Evolutionary conservation across 2,113 vertebrate genomes (phyloP).

Genomic region (Neoarius graeffei): DNA sequence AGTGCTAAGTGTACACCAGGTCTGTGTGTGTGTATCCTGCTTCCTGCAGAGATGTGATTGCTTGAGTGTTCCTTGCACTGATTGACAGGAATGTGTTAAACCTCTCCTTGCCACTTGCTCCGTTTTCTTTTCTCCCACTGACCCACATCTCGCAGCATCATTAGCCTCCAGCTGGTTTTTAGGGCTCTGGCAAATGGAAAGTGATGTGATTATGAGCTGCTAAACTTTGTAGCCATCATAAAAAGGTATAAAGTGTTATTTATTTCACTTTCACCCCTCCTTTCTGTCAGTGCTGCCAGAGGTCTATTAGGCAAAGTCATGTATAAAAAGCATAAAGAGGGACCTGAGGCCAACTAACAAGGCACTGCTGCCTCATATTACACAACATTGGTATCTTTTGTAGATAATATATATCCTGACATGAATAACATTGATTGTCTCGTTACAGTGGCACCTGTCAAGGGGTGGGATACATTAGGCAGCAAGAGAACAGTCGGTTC

Average conservation of each 20-base stretch:
- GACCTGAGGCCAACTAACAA: background rate
- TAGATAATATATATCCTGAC: too few relatives aligned
- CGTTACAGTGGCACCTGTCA: too few relatives aligned
- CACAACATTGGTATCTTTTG: background rate
- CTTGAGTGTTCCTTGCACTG: background rate
- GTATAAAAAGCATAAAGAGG: background rate
- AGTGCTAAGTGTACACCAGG: background rate
- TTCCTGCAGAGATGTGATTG: background rate
- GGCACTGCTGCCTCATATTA: background rate
- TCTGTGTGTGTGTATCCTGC: background rate
- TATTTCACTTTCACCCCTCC: background rate
- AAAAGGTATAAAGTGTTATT: background rate
- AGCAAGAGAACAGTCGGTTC: too few relatives aligned
- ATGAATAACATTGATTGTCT: too few relatives aligned
- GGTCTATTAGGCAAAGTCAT: background rate
- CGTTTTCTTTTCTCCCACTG: conserved; percentile 66
- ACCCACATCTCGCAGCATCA: conserved; percentile 64
- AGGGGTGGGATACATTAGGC: too few relatives aligned
- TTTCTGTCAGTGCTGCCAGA: background rate
- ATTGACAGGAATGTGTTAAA: conserved; percentile 67
- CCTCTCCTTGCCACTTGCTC: conserved; percentile 46
- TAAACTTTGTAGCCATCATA: conserved; percentile 58
- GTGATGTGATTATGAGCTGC: conserved; percentile 57
- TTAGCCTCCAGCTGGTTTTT: conserved; percentile 63
- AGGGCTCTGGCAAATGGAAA: conserved; percentile 51